A percentile compares a stretch with the other conserved stretches of the same genome.
Conservation (phyloP, 2,113 vertebrate genomes). For the Aegithalos caudatus region DNA sequence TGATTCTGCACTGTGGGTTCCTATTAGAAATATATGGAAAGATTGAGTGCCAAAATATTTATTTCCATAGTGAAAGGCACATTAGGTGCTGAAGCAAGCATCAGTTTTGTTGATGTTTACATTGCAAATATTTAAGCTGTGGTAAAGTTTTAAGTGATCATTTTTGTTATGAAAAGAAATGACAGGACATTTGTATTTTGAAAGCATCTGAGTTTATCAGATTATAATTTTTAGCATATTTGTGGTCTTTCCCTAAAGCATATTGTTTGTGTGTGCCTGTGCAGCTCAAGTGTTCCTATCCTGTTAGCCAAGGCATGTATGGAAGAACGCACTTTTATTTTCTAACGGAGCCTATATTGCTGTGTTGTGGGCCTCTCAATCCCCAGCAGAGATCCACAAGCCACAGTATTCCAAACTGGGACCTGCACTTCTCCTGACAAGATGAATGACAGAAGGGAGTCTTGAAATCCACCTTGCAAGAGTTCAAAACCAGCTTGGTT, state of each 20-base stretch:
- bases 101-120: conserved; percentile 26
- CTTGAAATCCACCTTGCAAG: background rate
- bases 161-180: conserved; percentile 40
- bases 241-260: conserved; percentile 23
- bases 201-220: conserved; percentile 48
- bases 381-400: background rate
- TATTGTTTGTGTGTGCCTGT: background rate
- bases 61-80: background rate
- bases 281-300: background rate
- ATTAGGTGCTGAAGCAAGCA: conserved; percentile 12
- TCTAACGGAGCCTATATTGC: background rate
- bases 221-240: conserved; percentile 52
- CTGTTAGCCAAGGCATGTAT: background rate
- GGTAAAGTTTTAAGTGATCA: background rate
- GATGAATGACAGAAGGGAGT: background rate
- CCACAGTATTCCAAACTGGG: background rate
- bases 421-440: background rate
- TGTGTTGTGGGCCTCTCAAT: no score
- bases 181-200: conserved; percentile 29
- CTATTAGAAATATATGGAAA: conserved; percentile 9
- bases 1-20: background rate
- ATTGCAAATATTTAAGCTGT: background rate
- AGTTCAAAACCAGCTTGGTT: background rate
- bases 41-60: background rate
- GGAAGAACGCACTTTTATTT: background rate